Evolutionary conservation across 2,113 vertebrate genomes (phyloP), one percentile per base, ranked within the genome.

Genomic region (Paramormyrops kingsleyae): DNA sequence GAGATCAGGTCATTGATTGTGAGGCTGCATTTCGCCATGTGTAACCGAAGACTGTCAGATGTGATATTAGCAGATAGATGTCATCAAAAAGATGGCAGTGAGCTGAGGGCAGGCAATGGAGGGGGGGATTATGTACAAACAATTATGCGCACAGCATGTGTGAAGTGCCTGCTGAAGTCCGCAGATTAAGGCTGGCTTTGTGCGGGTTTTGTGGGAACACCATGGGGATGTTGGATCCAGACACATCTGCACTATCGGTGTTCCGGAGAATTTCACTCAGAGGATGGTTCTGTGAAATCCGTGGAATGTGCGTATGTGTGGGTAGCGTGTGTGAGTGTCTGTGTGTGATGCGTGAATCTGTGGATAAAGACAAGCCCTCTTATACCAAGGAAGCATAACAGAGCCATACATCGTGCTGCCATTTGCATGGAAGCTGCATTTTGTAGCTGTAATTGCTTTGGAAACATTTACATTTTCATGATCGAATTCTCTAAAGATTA

Each of bases 1-100:
- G 44, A 47, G 83, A 84, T 84, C 42, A 24, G 44, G 83, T 47
- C 21, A 15, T 8, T 47, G 83, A 84, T 47, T n/a, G 44, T 46
- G 42, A 19, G 83, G 17, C 42, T 42, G 42, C 9, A 47, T 84
- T 46, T 89, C 59, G 52, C 27, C 56, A 85, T 21, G 53, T 85
- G 39, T 86, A 59, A 31, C 50, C n/a, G 89, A 19, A 44, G 62
- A 77, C 83, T 87, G 47, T 74, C 59, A 77, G 35, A 87, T 39
- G 44, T 52, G 47, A 77, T 87, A 88, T 80, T 83, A 87, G 83
- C 87, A 59, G 90, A 90, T 77, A 83, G 88, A 47, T 88, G 90
- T 83, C 44, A 56, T 87, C 85, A 87, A 87, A 53, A 87, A 47
- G 74, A 59, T 74, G 47, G 89, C 19, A 44, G 9, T 19, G 47